phyloP scores from a whole-genome alignment of 2,888 invertebrate species.

The Lacanobia oleracea region DNA sequence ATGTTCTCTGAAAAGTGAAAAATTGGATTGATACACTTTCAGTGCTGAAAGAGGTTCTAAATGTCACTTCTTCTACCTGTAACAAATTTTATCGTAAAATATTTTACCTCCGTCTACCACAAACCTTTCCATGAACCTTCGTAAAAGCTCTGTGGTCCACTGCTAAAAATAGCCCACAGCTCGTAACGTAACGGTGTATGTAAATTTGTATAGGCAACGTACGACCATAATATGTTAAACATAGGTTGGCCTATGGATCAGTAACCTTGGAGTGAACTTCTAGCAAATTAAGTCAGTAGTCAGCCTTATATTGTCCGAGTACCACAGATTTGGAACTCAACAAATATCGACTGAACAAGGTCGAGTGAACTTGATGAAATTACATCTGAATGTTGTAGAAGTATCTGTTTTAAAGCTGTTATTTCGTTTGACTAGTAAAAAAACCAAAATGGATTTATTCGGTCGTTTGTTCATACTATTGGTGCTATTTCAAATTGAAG shows the following conservation, averaged over 20 bases:
- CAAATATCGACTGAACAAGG: conserved; percentile 5
- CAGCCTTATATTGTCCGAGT: not conserved
- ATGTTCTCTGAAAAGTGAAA: not conserved
- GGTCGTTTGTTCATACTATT: not conserved
- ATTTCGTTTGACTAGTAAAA: not conserved
- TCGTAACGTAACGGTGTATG: conserved; percentile 10
- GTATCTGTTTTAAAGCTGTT: not conserved
- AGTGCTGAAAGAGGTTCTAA: not conserved
- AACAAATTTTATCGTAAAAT: conserved; percentile 38
- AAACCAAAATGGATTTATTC: too few relatives aligned
- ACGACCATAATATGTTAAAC: conserved; percentile 11
- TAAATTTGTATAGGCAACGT: conserved; percentile 18
- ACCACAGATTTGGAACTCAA: conserved; percentile 11
- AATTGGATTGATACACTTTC: conserved; percentile 7
- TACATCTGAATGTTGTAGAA: not conserved
- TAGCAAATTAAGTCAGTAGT: conserved; percentile 23
- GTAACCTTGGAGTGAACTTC: conserved; percentile 5
- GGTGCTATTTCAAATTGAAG: not conserved
- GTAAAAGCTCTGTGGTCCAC: conserved; percentile 32
- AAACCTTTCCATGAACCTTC: conserved; percentile 35
- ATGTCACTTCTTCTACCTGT: not conserved
- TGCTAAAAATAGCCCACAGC: conserved; percentile 42
- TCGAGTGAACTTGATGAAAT: conserved; percentile 20
- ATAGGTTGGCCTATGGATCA: conserved; percentile 8
- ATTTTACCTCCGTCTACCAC: conserved; percentile 32